Evolutionary conservation across 2,113 vertebrate genomes (phyloP), one percentile per base, ranked within the genome.

Genomic region (Malurus elegans): DNA sequence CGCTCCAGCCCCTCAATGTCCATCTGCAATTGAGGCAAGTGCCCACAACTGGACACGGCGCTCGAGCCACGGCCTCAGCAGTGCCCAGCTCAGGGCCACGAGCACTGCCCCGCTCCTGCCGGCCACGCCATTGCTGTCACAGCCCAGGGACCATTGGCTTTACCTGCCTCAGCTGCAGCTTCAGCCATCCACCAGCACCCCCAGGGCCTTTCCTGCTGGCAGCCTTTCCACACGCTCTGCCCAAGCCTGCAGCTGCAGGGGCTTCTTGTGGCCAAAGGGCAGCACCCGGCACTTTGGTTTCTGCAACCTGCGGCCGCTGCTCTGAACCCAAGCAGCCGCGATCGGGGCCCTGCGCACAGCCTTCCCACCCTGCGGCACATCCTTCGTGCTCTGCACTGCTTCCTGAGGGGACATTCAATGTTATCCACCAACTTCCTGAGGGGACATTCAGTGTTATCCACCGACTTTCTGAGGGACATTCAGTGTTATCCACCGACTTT

Each of bases 271-370:
- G 44, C 42, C 51, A 12, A 48, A 28, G 21, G 23, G 38, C 70
- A 67, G 28, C 31, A 36, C 26, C 14, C 0, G 0, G 3, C 42
- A 16, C 38, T 53, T 34, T 28, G 25, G 3, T 18, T 12, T 48
- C 23, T 44, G 44, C 13, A 44, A 16, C 23, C 16, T 34, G 32
- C 38, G 45, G 18, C 36, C 0, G 0, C n/a, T 51, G 72, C 42
- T 32, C 23, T 32, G 0, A 4, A 9, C 32, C 36, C 50, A 24
- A 18, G 50, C 50, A 36, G 57, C 38, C 58, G 10, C 31, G 18
- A 53, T 20, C n/a, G 60, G 25, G 25, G 17, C 57, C 48, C 31
- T 50, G 65, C 57, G 72, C 66, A 47, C 38, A 34, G 58, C 73
- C 28, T 36, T 62, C 48, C 79, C 34, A 5, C 19, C 36, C 21